Evolutionary conservation across 2,888 invertebrate genomes (phyloP).

Genomic region (Suillia variegata): DNA sequence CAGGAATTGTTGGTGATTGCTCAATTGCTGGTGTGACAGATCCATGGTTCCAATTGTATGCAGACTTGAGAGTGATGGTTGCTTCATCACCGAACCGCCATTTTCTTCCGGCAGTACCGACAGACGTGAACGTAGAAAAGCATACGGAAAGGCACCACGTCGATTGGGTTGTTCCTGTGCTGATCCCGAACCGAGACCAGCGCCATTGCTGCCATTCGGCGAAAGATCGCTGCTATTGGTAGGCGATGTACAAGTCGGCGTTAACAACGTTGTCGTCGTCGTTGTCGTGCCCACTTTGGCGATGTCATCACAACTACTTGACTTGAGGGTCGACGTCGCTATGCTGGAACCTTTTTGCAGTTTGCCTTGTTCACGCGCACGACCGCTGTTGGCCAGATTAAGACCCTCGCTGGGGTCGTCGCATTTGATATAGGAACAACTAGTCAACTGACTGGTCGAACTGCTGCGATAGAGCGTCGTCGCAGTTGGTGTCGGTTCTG

Average conservation of each 20-base stretch:
- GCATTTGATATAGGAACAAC: conserved; percentile 71
- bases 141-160: conserved; percentile 76
- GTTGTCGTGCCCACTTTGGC: conserved; percentile 64
- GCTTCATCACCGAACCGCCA: conserved; percentile 63
- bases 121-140: conserved; percentile 76
- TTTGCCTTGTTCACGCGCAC: conserved; percentile 42
- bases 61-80: conserved; percentile 38
- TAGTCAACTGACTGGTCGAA: conserved; percentile 77
- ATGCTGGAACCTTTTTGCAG: conserved; percentile 54
- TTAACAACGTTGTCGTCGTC: neutral
- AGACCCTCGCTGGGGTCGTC: conserved; percentile 82
- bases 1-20: conserved; percentile 28
- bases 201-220: conserved; percentile 31
- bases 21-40: conserved; percentile 18
- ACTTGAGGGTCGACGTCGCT: conserved; percentile 63
- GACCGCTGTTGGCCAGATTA: conserved; percentile 66
- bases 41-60: conserved; percentile 29
- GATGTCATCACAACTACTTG: conserved; percentile 75
- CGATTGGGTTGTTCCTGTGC: conserved; percentile 58
- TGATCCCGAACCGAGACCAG: conserved; percentile 25
- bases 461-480: conserved; percentile 72
- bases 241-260: neutral
- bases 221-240: conserved; percentile 16
- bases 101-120: conserved; percentile 80
- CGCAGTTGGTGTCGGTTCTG: conserved; percentile 47